Conservation (phyloP, 2,113 vertebrate species). For the Perca fluviatilis region DNA sequence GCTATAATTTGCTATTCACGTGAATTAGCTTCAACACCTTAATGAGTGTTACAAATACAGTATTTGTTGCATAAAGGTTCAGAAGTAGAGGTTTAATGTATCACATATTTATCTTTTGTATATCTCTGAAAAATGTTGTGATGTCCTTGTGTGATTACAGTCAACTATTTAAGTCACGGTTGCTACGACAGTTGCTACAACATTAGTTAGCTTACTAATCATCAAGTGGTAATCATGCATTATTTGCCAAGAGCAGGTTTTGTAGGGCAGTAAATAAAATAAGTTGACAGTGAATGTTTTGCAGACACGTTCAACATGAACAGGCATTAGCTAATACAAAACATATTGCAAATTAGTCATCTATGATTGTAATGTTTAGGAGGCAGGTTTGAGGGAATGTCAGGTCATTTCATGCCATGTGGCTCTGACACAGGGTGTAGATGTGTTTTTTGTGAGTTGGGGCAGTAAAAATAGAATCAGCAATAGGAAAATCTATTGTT, state of each 20-base stretch:
- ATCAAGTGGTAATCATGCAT: neutral
- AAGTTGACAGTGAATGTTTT: neutral
- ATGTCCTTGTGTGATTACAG: neutral
- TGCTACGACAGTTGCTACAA: neutral
- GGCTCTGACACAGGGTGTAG: neutral
- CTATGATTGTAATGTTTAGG: neutral
- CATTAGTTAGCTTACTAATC: neutral
- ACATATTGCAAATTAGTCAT: neutral
- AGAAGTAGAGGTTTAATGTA: neutral
- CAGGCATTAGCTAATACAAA: neutral
- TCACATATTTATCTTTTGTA: neutral
- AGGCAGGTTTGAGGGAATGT: neutral
- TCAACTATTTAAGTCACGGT: neutral
- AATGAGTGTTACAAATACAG: neutral
- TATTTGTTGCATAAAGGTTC: neutral
- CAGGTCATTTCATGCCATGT: neutral
- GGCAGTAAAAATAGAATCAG: neutral
- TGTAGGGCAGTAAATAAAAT: neutral
- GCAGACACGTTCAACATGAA: neutral
- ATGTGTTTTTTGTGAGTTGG: neutral
- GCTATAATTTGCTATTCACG: neutral
- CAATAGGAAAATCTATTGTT: neutral
- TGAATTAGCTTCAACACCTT: neutral
- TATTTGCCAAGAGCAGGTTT: neutral
- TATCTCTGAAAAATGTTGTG: neutral